A percentile compares a stretch with the other conserved stretches of the same genome.
These are phyloP conservation scores for Tetragonula clypearis DNA, from an alignment of 1,140 invertebrate species.

Conservation along the genomic window DNA sequence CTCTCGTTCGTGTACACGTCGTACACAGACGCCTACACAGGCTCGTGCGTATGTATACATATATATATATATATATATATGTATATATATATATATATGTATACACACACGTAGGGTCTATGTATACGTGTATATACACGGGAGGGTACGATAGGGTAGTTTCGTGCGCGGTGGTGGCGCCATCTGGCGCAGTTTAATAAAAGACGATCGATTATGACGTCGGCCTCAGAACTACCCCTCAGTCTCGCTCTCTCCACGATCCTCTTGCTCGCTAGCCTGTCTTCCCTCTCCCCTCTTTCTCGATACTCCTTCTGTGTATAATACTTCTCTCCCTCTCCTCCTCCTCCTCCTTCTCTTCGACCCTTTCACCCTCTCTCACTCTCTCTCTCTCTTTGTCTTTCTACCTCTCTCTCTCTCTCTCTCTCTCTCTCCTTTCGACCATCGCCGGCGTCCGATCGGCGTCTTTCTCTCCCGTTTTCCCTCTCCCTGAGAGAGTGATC, in stretches of 20 bases:
- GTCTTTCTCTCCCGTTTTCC: neutral
- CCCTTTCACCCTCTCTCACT: constrained; percentile 1
- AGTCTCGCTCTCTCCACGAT: constrained; percentile 53
- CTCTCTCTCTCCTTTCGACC: neutral
- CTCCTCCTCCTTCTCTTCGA: neutral
- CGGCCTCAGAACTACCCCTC: constrained; percentile 77
- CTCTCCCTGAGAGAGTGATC: neutral
- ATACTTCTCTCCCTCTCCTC: neutral
- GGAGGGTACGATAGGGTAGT: constrained; percentile 34
- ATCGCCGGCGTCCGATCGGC: no score
- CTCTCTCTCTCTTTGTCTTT: neutral
- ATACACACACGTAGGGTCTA: neutral
- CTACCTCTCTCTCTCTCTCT: neutral
- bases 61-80: neutral
- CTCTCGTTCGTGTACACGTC: neutral
- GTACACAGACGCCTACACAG: neutral
- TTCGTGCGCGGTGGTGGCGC: constrained; percentile 66
- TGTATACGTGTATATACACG: neutral
- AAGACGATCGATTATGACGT: constrained; percentile 83
- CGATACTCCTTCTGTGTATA: constrained; percentile 20
- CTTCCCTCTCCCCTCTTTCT: neutral
- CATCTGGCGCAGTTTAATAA: constrained; percentile 82
- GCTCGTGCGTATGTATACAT: neutral
- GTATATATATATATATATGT: neutral
- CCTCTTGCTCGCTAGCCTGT: constrained; percentile 22